A percentile compares a stretch with the other conserved stretches of the same genome.
These are phyloP conservation scores for Rutilus rutilus DNA, from an alignment of 2,113 vertebrate genomes.

Conservation along the genomic window DNA sequence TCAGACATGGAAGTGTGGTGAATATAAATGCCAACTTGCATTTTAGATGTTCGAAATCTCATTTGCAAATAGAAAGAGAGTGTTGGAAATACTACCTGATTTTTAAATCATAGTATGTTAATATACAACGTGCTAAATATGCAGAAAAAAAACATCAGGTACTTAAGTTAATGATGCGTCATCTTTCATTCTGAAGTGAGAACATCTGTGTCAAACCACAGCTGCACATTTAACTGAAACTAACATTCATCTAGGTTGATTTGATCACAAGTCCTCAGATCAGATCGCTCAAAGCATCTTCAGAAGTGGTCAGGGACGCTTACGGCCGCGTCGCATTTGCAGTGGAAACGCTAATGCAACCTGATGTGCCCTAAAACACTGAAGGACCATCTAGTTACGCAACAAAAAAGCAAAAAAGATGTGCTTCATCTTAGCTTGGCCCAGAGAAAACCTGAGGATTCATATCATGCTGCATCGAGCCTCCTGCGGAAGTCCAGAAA, in stretches of 20 bases:
- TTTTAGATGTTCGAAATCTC: background rate
- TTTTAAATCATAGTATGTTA: background rate
- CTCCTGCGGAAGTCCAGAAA: background rate
- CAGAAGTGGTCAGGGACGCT: background rate
- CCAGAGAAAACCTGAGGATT: background rate
- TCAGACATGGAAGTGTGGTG: background rate
- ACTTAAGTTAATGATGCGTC: background rate
- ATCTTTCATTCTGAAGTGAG: slow-evolving; percentile 10
- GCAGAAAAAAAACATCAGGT: background rate
- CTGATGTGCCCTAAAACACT: slow-evolving; percentile 13
- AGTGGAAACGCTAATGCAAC: background rate
- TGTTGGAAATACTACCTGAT: too few species aligned
- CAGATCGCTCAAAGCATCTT: background rate
- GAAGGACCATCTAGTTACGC: background rate
- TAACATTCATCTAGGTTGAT: background rate
- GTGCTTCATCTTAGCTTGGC: background rate
- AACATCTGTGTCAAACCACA: slow-evolving; percentile 23
- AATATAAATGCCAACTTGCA: background rate
- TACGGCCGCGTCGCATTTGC: background rate
- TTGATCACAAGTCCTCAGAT: slow-evolving; percentile 3
- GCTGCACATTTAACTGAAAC: background rate
- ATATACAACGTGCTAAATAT: background rate
- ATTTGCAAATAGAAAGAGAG: background rate
- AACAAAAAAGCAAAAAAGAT: background rate
- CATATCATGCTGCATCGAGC: background rate